Evolutionary conservation across 1,140 invertebrate genomes (phyloP).

Genomic region (Rhopalosiphum padi): DNA sequence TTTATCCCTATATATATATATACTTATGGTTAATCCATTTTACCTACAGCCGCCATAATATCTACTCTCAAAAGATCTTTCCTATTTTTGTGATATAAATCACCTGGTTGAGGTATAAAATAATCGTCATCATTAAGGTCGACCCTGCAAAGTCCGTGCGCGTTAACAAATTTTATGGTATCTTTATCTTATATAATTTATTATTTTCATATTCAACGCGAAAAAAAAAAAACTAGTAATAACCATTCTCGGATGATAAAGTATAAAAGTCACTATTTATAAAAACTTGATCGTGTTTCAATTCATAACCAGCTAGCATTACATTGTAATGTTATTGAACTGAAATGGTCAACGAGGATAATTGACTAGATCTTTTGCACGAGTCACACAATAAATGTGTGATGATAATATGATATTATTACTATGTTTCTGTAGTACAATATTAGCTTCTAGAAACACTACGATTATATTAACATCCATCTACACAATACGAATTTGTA

Average conservation of each 20-base stretch:
- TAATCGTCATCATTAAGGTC: background rate
- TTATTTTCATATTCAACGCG: background rate
- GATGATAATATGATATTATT: no score
- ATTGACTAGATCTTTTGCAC: no score
- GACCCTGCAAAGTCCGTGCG: background rate
- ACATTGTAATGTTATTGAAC: no score
- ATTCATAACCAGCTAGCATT: no score
- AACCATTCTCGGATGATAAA: background rate
- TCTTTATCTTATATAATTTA: background rate
- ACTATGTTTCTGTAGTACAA: no score
- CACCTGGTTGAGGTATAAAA: background rate
- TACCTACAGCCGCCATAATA: background rate
- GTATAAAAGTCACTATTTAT: background rate
- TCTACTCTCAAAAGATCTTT: background rate
- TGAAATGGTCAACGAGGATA: no score
- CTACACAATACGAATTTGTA: no score
- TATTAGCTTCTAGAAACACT: no score
- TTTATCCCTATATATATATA: background rate
- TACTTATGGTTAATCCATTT: conserved; percentile 4
- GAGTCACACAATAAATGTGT: no score
- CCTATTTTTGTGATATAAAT: background rate
- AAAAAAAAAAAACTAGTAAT: background rate
- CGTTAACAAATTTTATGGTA: background rate
- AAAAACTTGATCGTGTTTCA: background rate
- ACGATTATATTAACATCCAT: no score